Conservation (phyloP, 2,888 invertebrate species). For the Eupeodes latifasciatus region DNA sequence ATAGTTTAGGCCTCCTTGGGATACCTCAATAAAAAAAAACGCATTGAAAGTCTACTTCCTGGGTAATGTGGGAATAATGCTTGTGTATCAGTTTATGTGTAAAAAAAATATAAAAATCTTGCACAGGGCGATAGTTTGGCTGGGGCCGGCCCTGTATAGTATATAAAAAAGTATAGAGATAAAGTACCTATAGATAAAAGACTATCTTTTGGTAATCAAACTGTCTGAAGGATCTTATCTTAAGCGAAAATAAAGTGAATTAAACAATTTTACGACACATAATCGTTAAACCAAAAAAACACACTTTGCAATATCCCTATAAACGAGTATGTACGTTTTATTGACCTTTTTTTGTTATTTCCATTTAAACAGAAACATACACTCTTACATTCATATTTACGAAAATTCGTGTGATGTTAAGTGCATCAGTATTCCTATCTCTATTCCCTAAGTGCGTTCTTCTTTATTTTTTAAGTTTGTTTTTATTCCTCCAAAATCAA, state of each 20-base stretch:
- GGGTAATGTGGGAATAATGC: too few relatives aligned
- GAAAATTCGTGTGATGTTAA: background rate
- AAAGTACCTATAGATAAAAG: background rate
- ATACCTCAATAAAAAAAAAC: too few relatives aligned
- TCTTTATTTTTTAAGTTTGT: background rate
- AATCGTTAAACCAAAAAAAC: conserved; percentile 56
- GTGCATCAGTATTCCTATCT: background rate
- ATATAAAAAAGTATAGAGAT: too few relatives aligned
- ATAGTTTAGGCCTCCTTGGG: too few relatives aligned
- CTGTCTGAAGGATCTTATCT: conserved; percentile 40
- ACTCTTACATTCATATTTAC: background rate
- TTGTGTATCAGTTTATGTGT: too few relatives aligned
- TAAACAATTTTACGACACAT: conserved; percentile 66
- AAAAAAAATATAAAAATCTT: too few relatives aligned
- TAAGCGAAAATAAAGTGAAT: conserved; percentile 62
- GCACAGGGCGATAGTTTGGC: too few relatives aligned
- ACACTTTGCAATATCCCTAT: background rate
- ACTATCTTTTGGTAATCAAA: conserved; percentile 23
- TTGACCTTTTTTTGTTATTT: background rate
- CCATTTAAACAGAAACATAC: background rate
- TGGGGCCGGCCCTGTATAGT: too few relatives aligned
- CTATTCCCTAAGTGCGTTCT: background rate
- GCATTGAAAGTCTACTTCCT: too few relatives aligned
- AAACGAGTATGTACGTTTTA: background rate
- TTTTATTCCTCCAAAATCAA: background rate